Evolutionary conservation across 2,797 vertebrate species (phyloP).

Genomic region (Mastacembelus armatus): DNA sequence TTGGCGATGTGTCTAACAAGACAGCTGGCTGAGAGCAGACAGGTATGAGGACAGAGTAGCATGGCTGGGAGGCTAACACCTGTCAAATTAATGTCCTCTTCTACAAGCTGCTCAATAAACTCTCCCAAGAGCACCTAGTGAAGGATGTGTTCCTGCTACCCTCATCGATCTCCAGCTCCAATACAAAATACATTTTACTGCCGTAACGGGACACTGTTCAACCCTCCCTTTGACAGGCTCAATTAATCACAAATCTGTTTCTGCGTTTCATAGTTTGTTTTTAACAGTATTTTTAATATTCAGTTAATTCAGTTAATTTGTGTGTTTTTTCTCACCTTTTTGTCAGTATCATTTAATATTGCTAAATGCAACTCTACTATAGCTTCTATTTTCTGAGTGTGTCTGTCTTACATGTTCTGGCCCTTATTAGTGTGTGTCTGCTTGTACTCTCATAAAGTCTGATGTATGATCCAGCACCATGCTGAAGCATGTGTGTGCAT

Average conservation of each 20-base stretch:
- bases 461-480: slow-evolving; percentile 25
- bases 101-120: slow-evolving; percentile 54
- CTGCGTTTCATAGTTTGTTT: background rate
- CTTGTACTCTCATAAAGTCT: slow-evolving; percentile 14
- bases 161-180: slow-evolving; percentile 37
- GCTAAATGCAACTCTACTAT: too few relatives aligned
- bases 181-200: slow-evolving; percentile 20
- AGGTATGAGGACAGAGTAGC: slow-evolving; percentile 41
- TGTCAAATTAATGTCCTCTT: slow-evolving; percentile 53
- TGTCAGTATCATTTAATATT: background rate
- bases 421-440: slow-evolving; percentile 3
- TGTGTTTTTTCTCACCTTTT: background rate
- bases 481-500: slow-evolving; percentile 7
- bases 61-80: slow-evolving; percentile 33
- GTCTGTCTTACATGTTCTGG: background rate
- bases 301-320: background rate
- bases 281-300: background rate
- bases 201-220: slow-evolving; percentile 29
- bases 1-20: slow-evolving; percentile 50
- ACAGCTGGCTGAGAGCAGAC: slow-evolving; percentile 25
- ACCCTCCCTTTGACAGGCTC: background rate
- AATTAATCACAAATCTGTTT: slow-evolving; percentile 8
- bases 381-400: too few relatives aligned
- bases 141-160: slow-evolving; percentile 38
- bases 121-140: slow-evolving; percentile 42